A percentile compares a stretch with the other conserved stretches of the same genome.
phyloP scores from a whole-genome alignment of 2,888 invertebrate genomes.

The Brachyptera putata region DNA sequence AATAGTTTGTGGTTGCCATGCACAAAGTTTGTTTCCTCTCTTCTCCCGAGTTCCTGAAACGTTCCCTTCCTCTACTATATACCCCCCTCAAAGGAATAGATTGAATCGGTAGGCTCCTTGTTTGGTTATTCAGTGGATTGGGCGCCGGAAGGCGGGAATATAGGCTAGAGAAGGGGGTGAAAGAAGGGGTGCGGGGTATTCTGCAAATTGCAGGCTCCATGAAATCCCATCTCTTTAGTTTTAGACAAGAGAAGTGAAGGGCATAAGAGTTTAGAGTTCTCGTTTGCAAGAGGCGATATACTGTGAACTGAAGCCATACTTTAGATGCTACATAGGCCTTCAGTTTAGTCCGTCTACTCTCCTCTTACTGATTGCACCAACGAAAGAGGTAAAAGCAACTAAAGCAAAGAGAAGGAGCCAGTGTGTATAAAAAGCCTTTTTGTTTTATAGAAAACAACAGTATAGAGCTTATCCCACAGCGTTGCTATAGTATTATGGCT shows the following conservation, averaged over 20 bases:
- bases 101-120: slow-evolving; percentile 1
- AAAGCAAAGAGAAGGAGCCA: background rate
- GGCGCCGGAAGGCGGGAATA: background rate
- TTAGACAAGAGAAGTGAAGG: background rate
- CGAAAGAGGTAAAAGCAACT: background rate
- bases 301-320: too few relatives aligned
- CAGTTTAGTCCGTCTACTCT: background rate
- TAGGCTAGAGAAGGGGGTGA: background rate
- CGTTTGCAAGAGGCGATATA: too few relatives aligned
- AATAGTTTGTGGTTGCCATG: background rate
- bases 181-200: background rate
- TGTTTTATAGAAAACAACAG: background rate
- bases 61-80: too few relatives aligned
- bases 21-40: background rate
- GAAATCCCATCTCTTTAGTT: slow-evolving; percentile 20
- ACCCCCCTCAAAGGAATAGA: slow-evolving; percentile 1
- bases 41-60: background rate
- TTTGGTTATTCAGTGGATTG: background rate
- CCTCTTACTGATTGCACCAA: too few relatives aligned
- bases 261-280: background rate
- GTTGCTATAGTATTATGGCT: background rate
- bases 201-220: slow-evolving; percentile 17
- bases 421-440: background rate
- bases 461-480: background rate
- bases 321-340: background rate